A percentile compares a stretch with the other conserved stretches of the same genome.
Evolutionary conservation across 2,888 invertebrate species (phyloP).

Genomic region (Pristionchus maxplancki): DNA sequence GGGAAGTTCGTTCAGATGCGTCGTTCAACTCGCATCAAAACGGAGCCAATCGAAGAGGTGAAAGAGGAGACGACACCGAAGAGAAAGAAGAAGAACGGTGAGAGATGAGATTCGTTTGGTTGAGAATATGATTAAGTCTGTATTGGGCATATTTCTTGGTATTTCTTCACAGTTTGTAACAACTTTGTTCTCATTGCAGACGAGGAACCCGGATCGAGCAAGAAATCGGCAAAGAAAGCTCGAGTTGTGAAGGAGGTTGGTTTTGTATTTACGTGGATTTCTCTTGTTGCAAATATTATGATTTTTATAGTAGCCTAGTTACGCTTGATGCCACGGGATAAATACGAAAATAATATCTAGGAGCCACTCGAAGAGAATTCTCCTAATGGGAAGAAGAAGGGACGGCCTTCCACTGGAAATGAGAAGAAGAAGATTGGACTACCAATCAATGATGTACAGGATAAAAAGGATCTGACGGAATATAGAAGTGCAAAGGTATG

Average conservation of each 20-base stretch:
- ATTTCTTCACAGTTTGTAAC: too few species aligned
- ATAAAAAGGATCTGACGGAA: neutral
- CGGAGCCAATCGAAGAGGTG: neutral
- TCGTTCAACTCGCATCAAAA: slow-evolving; percentile 25
- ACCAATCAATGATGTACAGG: slow-evolving; percentile 30
- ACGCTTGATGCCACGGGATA: too few species aligned
- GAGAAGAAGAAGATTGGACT: neutral
- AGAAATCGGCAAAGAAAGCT: neutral
- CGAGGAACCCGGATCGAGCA: neutral
- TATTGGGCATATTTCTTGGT: neutral
- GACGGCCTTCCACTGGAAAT: neutral
- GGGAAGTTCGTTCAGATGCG: too few species aligned
- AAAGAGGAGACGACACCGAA: neutral
- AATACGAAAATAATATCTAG: too few species aligned
- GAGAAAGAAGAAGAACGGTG: slow-evolving; percentile 17
- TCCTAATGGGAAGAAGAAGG: neutral
- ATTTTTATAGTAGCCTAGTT: too few species aligned
- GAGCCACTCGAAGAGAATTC: neutral
- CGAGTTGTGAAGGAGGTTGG: neutral
- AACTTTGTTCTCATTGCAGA: neutral
- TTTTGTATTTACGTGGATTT: neutral
- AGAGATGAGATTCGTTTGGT: too few species aligned
- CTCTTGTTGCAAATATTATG: too few species aligned
- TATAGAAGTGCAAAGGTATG: slow-evolving; percentile 31
- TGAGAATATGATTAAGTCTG: too few species aligned